phyloP scores from a whole-genome alignment of 2,113 vertebrate species.

The Elachura formosa region DNA sequence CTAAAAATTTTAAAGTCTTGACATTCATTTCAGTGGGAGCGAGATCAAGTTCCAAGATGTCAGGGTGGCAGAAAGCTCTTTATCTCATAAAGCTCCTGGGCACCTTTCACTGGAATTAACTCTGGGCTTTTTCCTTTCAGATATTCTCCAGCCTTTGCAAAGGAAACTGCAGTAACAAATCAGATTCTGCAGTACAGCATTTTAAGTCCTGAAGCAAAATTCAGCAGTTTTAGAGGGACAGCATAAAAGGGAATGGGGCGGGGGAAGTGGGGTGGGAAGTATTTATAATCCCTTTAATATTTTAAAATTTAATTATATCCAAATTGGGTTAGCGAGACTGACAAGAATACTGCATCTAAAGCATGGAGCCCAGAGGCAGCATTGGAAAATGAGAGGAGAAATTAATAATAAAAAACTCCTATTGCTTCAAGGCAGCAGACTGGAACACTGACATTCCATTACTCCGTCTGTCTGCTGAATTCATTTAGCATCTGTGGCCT shows the following conservation, averaged over 20 bases:
- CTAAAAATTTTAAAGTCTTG: not conserved
- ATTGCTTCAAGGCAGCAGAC: constrained; percentile 72
- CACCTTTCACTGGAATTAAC: constrained; percentile 42
- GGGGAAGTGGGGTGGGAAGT: constrained; percentile 45
- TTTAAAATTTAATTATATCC: constrained; percentile 71
- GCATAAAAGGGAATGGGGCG: constrained; percentile 6
- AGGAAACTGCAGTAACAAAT: constrained; percentile 55
- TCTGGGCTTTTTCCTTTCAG: constrained; percentile 20
- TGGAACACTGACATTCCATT: constrained; percentile 74
- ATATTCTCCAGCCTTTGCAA: constrained; percentile 29
- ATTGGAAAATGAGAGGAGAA: constrained; percentile 69
- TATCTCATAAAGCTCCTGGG: not conserved
- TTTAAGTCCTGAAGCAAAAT: constrained; percentile 52
- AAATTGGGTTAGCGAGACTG: constrained; percentile 67
- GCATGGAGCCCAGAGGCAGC: constrained; percentile 66
- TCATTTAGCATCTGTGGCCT: constrained; percentile 75
- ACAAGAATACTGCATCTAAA: constrained; percentile 59
- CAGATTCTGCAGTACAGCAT: constrained; percentile 29
- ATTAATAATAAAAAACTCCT: constrained; percentile 67
- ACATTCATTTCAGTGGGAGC: not conserved
- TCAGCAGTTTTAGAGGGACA: constrained; percentile 54
- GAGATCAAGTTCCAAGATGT: not conserved
- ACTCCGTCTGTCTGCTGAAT: constrained; percentile 73
- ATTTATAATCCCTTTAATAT: constrained; percentile 67
- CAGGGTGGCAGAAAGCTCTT: constrained; percentile 15